Base-by-base conservation (phyloP, 2,113 vertebrate species). In the Perca fluviatilis region DNA sequence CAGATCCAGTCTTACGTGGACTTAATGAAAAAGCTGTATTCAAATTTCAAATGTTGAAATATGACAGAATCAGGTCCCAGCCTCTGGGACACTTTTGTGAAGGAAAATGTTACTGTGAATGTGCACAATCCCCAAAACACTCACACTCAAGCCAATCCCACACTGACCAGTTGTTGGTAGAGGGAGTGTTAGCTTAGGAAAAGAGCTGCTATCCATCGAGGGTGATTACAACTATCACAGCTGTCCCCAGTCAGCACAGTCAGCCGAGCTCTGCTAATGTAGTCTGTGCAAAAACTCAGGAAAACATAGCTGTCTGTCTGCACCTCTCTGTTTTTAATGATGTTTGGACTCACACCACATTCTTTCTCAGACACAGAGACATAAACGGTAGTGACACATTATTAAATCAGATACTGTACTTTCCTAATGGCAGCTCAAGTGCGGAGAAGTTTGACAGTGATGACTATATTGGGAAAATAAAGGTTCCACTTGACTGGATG, bases 211-310 rank as follows among this genome's bases (percentile, higher is more conserved):
- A 18, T 81, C 57, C 21, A 53, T 71, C 18, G 49, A 51, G 74
- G 47, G 84, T 68, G 83, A 80, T 89, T 86, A 86, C 0, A 68
- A 73, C 74, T 86, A 51, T 53, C 60, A 15, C 94, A 94, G 94
- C 89, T 93, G 92, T 91, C 86, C 47, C 69, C 68, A 50, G 70
- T 93, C 81, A 86, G 67, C 61, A 50, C 74, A 77, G 80, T 76
- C 79, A 76, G 72, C 73, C 33, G 60, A 77, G 54, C 86, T 57
- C 58, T 58, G 56, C 58, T 75, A 19, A 76, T 63, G 23, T 57
- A 77, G 3, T n/a, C 57, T 46, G 69, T 61, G 74, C 49, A 69
- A 70, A 73, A 63, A 25, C 54, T 27, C 27, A 36, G 65, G 60
- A 72, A 63, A 73, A 56, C 30, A n/a, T 67, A 73, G 74, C 84